Evolutionary conservation across 2,113 vertebrate species (phyloP).

Genomic region (Casuarius casuarius): DNA sequence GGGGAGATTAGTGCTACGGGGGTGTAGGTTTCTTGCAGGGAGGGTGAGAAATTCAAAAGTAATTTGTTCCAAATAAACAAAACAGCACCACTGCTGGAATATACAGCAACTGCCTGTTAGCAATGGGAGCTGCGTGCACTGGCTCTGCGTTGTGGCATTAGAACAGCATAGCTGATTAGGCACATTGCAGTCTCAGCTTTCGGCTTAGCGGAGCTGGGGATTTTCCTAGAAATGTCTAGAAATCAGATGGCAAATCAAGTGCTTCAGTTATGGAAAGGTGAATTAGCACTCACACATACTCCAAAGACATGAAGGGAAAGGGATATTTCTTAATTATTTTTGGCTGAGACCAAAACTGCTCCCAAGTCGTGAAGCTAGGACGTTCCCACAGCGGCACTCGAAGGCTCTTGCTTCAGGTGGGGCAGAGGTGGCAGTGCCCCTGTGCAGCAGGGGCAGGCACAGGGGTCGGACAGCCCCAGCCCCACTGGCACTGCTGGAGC

Average conservation of each 20-base stretch:
- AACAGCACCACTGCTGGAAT: neutral
- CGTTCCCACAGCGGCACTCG: neutral
- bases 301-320: neutral
- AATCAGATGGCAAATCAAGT: neutral
- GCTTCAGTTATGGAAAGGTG: neutral
- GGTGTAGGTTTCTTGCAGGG: neutral
- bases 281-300: neutral
- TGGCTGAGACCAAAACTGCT: neutral
- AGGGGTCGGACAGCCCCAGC: neutral
- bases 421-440: neutral
- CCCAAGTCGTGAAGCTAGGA: neutral
- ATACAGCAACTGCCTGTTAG: neutral
- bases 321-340: neutral
- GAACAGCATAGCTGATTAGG: conserved; percentile 43
- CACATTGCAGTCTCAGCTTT: neutral
- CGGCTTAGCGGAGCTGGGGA: neutral
- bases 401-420: neutral
- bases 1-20: neutral
- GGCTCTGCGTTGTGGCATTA: neutral
- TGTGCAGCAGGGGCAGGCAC: neutral
- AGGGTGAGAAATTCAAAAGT: neutral
- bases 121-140: neutral
- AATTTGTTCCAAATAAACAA: neutral
- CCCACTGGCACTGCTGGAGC: neutral
- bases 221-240: conserved; percentile 35